Percentiles rank a stretch among this genome's conserved stretches.
phyloP scores from a whole-genome alignment of 2,888 invertebrate genomes.

The Venustoraphidia nigricollis region DNA sequence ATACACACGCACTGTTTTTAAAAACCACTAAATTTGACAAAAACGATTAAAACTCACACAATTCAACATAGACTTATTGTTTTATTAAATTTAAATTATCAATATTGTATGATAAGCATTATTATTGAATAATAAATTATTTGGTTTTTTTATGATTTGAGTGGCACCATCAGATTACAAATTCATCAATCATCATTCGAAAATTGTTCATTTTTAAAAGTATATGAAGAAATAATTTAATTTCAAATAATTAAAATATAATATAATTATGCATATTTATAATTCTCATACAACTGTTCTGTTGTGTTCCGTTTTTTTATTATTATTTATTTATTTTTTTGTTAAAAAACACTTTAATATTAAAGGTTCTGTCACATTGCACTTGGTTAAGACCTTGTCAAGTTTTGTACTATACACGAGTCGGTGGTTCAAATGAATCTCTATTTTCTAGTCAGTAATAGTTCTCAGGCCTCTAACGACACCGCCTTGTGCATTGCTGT shows the following conservation, averaged over 20 bases:
- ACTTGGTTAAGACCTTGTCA: neutral
- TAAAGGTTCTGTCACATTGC: neutral
- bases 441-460: neutral
- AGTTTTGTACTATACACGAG: neutral
- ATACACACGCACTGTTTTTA: too few species aligned
- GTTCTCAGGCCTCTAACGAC: slow-evolving; percentile 30
- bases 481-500: slow-evolving; percentile 22
- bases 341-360: neutral
- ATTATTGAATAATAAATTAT: slow-evolving; percentile 27
- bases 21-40: neutral
- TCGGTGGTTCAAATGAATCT: slow-evolving; percentile 2
- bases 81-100: neutral
- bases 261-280: neutral
- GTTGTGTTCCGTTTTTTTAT: too few species aligned
- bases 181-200: neutral
- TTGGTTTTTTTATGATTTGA: slow-evolving; percentile 31
- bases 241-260: slow-evolving; percentile 3
- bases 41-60: slow-evolving; percentile 6
- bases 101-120: neutral
- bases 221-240: neutral
- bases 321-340: too few species aligned
- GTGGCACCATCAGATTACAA: slow-evolving; percentile 23
- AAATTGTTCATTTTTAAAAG: neutral
- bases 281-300: too few species aligned
- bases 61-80: slow-evolving; percentile 1